Conservation (phyloP, 2,888 invertebrate species). For the Horisme vitalbata region DNA sequence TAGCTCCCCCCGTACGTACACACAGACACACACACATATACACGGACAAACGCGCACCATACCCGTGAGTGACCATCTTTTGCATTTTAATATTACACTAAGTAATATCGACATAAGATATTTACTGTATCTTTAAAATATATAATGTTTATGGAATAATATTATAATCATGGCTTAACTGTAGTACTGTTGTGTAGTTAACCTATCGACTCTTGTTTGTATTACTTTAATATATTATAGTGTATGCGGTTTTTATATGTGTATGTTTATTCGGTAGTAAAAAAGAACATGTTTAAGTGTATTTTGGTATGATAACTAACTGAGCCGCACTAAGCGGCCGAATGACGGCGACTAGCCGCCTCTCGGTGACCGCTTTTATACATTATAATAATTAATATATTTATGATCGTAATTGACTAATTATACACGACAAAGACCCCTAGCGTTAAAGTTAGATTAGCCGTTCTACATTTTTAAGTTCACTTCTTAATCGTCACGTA, state of each 20-base stretch:
- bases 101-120: conserved; percentile 72
- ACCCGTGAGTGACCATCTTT: conserved; percentile 51
- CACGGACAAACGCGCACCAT: conserved; percentile 9
- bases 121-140: conserved; percentile 70
- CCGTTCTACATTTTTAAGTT: conserved; percentile 69
- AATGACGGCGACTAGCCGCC: conserved; percentile 37
- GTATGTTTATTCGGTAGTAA: conserved; percentile 82
- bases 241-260: conserved; percentile 82
- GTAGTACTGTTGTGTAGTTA: conserved; percentile 82
- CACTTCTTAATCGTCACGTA: conserved; percentile 53
- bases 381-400: conserved; percentile 64
- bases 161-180: conserved; percentile 80
- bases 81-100: conserved; percentile 68
- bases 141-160: conserved; percentile 74
- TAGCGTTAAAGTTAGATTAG: conserved; percentile 78
- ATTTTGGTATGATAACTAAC: conserved; percentile 72
- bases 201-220: conserved; percentile 80
- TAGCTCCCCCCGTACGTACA: conserved; percentile 4
- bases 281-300: conserved; percentile 77
- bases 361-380: conserved; percentile 38
- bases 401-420: conserved; percentile 84
- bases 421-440: conserved; percentile 74
- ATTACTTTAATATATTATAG: conserved; percentile 73
- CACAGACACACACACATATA: not conserved
- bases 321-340: conserved; percentile 42